Evolutionary conservation across 2,888 invertebrate genomes (phyloP).

Genomic region (Cheilosia impressa): DNA sequence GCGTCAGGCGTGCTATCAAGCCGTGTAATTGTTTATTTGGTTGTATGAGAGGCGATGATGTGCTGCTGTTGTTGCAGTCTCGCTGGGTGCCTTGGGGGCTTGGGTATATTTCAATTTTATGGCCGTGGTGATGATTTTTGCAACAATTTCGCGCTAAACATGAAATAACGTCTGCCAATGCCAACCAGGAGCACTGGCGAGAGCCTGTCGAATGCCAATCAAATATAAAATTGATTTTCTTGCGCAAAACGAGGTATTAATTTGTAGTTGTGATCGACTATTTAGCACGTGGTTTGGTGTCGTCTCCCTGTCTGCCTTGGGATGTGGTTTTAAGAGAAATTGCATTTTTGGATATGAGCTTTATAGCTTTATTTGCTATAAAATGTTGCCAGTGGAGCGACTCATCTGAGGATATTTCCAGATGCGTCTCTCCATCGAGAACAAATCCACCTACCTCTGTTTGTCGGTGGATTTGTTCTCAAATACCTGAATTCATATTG

Average conservation of each 20-base stretch:
- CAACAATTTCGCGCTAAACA: constrained; percentile 68
- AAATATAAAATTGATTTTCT: constrained; percentile 64
- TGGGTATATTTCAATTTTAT: constrained; percentile 57
- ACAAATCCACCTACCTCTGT: too few relatives aligned
- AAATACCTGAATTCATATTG: too few relatives aligned
- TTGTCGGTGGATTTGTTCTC: too few relatives aligned
- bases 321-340: background rate
- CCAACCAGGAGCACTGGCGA: constrained; percentile 17
- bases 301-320: background rate
- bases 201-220: constrained; percentile 48
- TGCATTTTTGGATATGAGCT: background rate
- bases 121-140: constrained; percentile 57
- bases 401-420: too few relatives aligned
- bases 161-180: constrained; percentile 33
- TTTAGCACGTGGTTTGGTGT: background rate
- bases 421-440: too few relatives aligned
- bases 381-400: too few relatives aligned
- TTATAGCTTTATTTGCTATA: background rate
- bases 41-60: constrained; percentile 68
- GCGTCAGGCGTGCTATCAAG: constrained; percentile 67
- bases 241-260: constrained; percentile 43
- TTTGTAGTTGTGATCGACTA: constrained; percentile 42
- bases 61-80: constrained; percentile 40
- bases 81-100: constrained; percentile 40
- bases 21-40: constrained; percentile 73